Conservation (phyloP, 2,888 invertebrate genomes). For the Crepidodera aurea region DNA sequence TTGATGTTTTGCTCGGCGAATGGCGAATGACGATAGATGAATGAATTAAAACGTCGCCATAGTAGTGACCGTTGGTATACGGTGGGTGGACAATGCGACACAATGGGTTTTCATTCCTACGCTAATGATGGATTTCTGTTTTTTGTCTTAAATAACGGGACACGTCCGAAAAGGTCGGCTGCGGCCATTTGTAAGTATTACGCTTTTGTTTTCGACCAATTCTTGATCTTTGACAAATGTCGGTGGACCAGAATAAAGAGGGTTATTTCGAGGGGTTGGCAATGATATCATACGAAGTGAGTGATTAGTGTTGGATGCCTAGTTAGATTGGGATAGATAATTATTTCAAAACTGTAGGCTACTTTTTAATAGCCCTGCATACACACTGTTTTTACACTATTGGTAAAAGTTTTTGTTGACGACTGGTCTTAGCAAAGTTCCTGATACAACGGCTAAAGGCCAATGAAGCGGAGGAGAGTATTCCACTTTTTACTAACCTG, state of each 20-base stretch:
- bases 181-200: constrained; percentile 52
- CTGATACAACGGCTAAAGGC: no score
- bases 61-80: constrained; percentile 1
- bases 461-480: no score
- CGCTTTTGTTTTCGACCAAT: constrained; percentile 42
- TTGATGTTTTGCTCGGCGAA: constrained; percentile 41
- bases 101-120: constrained; percentile 48
- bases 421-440: no score
- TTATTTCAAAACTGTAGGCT: no score
- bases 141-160: constrained; percentile 50
- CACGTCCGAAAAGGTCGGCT: constrained; percentile 31
- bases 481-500: no score
- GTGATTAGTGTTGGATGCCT: no score
- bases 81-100: constrained; percentile 45
- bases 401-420: no score
- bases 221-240: constrained; percentile 42
- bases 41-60: constrained; percentile 35
- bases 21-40: constrained; percentile 29
- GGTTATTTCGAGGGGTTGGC: background rate
- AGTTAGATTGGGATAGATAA: no score
- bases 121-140: constrained; percentile 53
- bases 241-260: constrained; percentile 6
- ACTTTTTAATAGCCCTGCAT: no score
- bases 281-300: background rate
- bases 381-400: no score